Conservation (phyloP, 35 echinoderm and acorn worm genomes). For the Amphiura filiformis region DNA sequence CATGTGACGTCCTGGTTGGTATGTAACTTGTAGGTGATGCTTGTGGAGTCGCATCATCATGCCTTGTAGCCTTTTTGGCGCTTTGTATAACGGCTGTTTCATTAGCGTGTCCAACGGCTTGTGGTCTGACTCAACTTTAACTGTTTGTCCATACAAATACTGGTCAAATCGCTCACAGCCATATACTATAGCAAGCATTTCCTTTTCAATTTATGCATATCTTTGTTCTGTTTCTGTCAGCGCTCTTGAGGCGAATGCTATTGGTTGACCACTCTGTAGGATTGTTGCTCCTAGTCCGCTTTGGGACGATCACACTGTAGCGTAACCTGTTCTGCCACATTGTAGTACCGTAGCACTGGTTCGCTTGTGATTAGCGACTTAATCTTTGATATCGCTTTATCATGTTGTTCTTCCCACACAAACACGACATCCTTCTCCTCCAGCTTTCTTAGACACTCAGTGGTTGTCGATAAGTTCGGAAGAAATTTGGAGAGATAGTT, state of each 20-base stretch:
- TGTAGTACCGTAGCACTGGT: slow-evolving; percentile 46
- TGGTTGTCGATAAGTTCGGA: not conserved
- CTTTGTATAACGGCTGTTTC: slow-evolving; percentile 39
- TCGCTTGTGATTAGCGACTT: slow-evolving; percentile 25
- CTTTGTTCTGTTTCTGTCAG: slow-evolving; percentile 3
- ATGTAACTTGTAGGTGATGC: slow-evolving; percentile 56
- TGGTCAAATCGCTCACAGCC: slow-evolving; percentile 22
- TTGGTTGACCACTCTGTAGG: slow-evolving; percentile 28
- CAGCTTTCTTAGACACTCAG: not conserved
- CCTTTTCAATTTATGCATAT: slow-evolving; percentile 30
- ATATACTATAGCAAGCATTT: slow-evolving; percentile 6
- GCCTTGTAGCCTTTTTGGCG: slow-evolving; percentile 58
- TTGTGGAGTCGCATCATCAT: slow-evolving; percentile 68
- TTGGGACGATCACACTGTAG: slow-evolving; percentile 10
- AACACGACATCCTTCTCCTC: slow-evolving; percentile 48
- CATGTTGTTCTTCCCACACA: slow-evolving; percentile 54
- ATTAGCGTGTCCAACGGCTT: slow-evolving; percentile 64
- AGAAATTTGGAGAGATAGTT: not conserved
- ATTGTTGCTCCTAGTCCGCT: slow-evolving; percentile 20
- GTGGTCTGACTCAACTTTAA: slow-evolving; percentile 57
- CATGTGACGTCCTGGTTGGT: slow-evolving; percentile 41
- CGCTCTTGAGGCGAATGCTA: slow-evolving; percentile 36
- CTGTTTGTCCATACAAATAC: slow-evolving; percentile 59
- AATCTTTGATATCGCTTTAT: slow-evolving; percentile 16
- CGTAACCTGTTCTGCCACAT: slow-evolving; percentile 17